These are phyloP conservation scores for Sanderia malayensis DNA, from an alignment of 30 jellyfish, hydroid and myxozoan species.

Conservation along the genomic window DNA sequence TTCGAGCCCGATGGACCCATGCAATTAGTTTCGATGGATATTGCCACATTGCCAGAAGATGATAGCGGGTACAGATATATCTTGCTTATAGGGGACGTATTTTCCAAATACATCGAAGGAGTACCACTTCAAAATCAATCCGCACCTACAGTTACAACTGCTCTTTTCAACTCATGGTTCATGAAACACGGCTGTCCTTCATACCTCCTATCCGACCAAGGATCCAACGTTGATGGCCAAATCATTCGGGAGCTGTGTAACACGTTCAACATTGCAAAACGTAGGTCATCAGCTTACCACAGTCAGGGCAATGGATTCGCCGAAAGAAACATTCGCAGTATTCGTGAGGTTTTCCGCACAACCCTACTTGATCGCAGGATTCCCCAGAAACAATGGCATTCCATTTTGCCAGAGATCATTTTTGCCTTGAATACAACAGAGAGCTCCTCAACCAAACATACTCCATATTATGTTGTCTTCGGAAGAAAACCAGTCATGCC, in stretches of 20 bases:
- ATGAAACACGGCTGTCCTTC: conserved; percentile 39
- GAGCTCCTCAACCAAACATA: conserved; percentile 48
- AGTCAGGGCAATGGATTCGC: conserved; percentile 60
- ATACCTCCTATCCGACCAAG: conserved; percentile 51
- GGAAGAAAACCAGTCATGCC: conserved; percentile 50
- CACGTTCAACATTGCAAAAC: conserved; percentile 36
- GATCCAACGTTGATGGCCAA: conserved; percentile 63
- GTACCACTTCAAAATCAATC: conserved; percentile 37
- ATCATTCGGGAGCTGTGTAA: conserved; percentile 32
- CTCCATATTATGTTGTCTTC: conserved; percentile 42
- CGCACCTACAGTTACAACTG: conserved; percentile 31
- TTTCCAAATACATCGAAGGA: not conserved
- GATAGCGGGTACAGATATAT: conserved; percentile 16
- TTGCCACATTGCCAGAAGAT: conserved; percentile 27
- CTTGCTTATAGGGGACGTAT: conserved; percentile 24
- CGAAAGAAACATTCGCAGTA: conserved; percentile 47
- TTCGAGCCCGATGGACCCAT: conserved; percentile 51
- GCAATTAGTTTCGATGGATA: conserved; percentile 40
- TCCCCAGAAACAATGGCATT: conserved; percentile 45
- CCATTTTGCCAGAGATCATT: conserved; percentile 22
- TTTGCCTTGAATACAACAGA: conserved; percentile 44
- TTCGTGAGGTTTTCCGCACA: conserved; percentile 55
- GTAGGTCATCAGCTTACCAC: conserved; percentile 67
- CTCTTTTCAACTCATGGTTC: conserved; percentile 25
- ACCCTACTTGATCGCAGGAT: conserved; percentile 30